phyloP scores from a whole-genome alignment of 2,797 vertebrate genomes.

The Hemibagrus guttatus region DNA sequence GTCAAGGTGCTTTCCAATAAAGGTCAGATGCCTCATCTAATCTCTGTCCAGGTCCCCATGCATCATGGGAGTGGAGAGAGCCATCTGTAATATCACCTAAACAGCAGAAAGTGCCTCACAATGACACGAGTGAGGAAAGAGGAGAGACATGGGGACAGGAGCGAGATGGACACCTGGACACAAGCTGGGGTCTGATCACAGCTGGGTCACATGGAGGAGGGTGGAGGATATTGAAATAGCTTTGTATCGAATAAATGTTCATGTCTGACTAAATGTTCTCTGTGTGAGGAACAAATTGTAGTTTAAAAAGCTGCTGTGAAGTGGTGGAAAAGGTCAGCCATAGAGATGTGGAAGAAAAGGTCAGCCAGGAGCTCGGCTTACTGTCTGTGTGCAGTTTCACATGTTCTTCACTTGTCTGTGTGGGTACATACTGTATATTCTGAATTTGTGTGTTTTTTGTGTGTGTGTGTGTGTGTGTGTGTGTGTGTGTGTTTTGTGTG shows the following conservation, averaged over 20 bases:
- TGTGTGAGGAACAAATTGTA: not conserved
- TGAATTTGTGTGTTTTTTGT: too few species aligned
- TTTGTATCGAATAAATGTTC: not conserved
- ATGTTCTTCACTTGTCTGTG: not conserved
- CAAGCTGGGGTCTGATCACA: not conserved
- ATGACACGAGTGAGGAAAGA: not conserved
- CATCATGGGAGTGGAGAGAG: not conserved
- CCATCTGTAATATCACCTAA: not conserved
- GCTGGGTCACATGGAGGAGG: not conserved
- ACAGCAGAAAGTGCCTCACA: not conserved
- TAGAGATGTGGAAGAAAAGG: not conserved
- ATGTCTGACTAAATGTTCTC: not conserved
- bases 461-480: not conserved
- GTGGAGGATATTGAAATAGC: too few species aligned
- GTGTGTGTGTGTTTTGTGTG: not conserved
- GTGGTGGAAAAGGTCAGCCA: not conserved
- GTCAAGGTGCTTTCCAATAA: constrained; percentile 4
- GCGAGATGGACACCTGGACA: not conserved
- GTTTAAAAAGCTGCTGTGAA: not conserved
- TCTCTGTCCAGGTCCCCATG: not conserved
- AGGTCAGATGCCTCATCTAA: constrained; percentile 19
- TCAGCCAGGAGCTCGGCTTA: not conserved
- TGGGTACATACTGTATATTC: not conserved
- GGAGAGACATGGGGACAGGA: not conserved
- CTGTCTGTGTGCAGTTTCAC: too few species aligned